Conservation (phyloP, 1,140 invertebrate species). For the Zaprionus africanus region DNA sequence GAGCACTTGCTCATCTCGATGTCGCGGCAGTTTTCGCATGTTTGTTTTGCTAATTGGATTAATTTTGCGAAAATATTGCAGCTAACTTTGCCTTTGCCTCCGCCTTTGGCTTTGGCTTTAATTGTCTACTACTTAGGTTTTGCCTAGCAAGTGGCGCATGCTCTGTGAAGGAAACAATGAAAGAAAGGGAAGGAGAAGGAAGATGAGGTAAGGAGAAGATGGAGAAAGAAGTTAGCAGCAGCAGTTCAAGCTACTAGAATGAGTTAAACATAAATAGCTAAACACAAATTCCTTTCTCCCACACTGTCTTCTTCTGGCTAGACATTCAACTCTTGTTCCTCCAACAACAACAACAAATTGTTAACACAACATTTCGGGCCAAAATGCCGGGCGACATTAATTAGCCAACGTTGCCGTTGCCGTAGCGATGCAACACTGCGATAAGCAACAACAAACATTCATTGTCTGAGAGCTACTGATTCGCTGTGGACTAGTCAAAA, state of each 20-base stretch:
- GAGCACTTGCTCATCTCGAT: slow-evolving; percentile 14
- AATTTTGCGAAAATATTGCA: slow-evolving; percentile 59
- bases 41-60: slow-evolving; percentile 65
- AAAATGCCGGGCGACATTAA: slow-evolving; percentile 47
- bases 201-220: neutral
- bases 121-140: slow-evolving; percentile 14
- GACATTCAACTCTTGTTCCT: too few species aligned
- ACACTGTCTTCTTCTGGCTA: too few species aligned
- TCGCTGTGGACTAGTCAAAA: neutral
- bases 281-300: too few species aligned
- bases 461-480: slow-evolving; percentile 38
- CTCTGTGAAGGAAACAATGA: neutral
- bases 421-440: slow-evolving; percentile 32
- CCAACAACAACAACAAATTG: slow-evolving; percentile 32
- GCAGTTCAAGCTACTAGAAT: too few species aligned
- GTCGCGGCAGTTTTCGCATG: slow-evolving; percentile 42
- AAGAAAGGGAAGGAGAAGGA: neutral
- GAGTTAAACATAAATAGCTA: too few species aligned
- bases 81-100: slow-evolving; percentile 23
- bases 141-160: neutral
- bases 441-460: slow-evolving; percentile 49
- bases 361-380: slow-evolving; percentile 31
- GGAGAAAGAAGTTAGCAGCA: too few species aligned
- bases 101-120: slow-evolving; percentile 27
- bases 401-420: slow-evolving; percentile 36